phyloP scores from a whole-genome alignment of 2,113 vertebrate species.

The Indri indri region DNA sequence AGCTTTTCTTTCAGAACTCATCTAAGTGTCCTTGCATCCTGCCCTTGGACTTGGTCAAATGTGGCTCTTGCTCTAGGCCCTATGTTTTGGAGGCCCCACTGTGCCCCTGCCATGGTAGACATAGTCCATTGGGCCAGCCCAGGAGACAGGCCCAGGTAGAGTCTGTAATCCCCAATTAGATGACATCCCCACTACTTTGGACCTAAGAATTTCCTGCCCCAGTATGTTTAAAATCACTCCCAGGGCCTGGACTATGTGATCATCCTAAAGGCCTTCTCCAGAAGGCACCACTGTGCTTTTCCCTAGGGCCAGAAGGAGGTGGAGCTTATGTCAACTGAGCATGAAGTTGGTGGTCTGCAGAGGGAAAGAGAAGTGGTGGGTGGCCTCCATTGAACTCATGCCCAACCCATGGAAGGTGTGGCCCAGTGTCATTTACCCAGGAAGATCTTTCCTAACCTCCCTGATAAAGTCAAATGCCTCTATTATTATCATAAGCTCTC shows the following conservation, averaged over 20 bases:
- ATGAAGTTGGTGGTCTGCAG: neutral
- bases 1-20: neutral
- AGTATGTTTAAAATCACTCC: neutral
- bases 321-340: neutral
- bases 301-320: neutral
- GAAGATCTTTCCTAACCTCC: neutral
- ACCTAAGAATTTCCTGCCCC: neutral
- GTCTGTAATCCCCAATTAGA: neutral
- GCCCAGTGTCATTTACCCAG: neutral
- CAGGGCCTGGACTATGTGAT: rapidly evolving
- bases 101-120: neutral
- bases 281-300: neutral
- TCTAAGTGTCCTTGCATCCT: neutral
- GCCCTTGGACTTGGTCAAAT: neutral
- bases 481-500: neutral
- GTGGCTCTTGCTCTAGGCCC: neutral
- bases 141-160: neutral
- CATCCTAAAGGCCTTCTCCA: neutral
- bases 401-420: neutral
- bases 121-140: neutral
- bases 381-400: neutral
- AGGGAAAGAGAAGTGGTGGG: neutral
- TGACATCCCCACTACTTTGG: no score
- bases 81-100: neutral
- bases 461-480: neutral